phyloP scores from a whole-genome alignment of 2,113 vertebrate species.

The Lipophrys pholis region DNA sequence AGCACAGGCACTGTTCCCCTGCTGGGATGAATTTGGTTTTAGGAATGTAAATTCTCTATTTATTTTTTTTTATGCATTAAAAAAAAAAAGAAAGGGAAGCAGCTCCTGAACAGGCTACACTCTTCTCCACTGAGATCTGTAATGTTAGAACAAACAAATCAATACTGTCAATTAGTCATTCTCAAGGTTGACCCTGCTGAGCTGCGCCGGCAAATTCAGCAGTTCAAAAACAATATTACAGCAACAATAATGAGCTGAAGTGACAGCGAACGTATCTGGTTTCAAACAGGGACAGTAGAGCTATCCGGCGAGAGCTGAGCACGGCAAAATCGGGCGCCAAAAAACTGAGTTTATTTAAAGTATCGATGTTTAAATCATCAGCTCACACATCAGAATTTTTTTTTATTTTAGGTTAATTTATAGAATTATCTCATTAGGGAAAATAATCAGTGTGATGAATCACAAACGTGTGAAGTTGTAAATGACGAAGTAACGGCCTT shows the following conservation, averaged over 20 bases:
- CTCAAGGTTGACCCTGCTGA: constrained; percentile 46
- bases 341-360: not conserved
- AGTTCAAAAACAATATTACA: constrained; percentile 22
- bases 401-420: not conserved
- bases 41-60: constrained; percentile 1
- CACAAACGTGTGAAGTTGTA: constrained; percentile 18
- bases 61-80: too few relatives aligned
- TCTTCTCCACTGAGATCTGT: constrained; percentile 16
- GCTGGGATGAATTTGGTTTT: constrained; percentile 39
- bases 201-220: constrained; percentile 22
- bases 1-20: not conserved
- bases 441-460: constrained; percentile 17
- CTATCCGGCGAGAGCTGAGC: not conserved
- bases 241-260: constrained; percentile 13
- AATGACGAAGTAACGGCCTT: constrained; percentile 3
- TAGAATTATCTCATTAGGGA: constrained; percentile 11
- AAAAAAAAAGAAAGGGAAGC: not conserved
- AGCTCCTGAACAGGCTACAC: constrained; percentile 1
- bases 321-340: not conserved
- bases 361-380: constrained; percentile 11
- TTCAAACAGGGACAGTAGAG: constrained; percentile 24
- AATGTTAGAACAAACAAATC: constrained; percentile 44
- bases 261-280: constrained; percentile 18
- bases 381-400: not conserved
- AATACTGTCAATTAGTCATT: constrained; percentile 58